Conservation (phyloP, 2,797 vertebrate genomes). For the Enteromius fasciolatus region DNA sequence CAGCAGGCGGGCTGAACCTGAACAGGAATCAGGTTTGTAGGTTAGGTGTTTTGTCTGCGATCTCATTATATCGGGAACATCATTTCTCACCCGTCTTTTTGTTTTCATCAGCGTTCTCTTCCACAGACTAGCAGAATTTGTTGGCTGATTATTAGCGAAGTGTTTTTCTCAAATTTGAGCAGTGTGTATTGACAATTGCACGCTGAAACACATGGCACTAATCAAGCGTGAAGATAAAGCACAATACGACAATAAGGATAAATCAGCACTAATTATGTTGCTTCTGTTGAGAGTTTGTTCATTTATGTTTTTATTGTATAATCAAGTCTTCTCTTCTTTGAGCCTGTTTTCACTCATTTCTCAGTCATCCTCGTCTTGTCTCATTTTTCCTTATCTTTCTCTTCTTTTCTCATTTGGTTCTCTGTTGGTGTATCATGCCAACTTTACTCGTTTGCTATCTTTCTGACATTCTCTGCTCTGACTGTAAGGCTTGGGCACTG, state of each 20-base stretch:
- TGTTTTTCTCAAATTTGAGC: neutral
- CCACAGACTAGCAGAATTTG: neutral
- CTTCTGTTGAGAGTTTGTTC: conserved; percentile 4
- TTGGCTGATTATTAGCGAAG: conserved; percentile 6
- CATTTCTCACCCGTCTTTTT: neutral
- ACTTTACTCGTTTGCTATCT: neutral
- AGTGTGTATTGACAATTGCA: neutral
- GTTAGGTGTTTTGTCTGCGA: neutral
- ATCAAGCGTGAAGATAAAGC: conserved; percentile 22
- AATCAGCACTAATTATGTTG: conserved; percentile 2
- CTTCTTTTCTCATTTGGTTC: neutral
- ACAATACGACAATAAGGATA: neutral
- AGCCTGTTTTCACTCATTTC: neutral
- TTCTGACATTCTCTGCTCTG: neutral
- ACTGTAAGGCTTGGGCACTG: neutral
- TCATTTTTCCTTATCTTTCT: neutral
- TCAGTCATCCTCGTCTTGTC: neutral
- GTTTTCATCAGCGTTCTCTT: neutral
- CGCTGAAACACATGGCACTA: conserved; percentile 6
- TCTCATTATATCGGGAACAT: neutral
- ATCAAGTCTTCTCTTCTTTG: conserved; percentile 12
- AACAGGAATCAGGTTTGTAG: conserved; percentile 39
- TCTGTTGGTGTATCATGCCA: neutral
- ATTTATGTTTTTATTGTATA: neutral
- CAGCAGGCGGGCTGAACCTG: conserved; percentile 15